phyloP scores from a whole-genome alignment of 2,797 vertebrate genomes.

The Aeoliscus strigatus region DNA sequence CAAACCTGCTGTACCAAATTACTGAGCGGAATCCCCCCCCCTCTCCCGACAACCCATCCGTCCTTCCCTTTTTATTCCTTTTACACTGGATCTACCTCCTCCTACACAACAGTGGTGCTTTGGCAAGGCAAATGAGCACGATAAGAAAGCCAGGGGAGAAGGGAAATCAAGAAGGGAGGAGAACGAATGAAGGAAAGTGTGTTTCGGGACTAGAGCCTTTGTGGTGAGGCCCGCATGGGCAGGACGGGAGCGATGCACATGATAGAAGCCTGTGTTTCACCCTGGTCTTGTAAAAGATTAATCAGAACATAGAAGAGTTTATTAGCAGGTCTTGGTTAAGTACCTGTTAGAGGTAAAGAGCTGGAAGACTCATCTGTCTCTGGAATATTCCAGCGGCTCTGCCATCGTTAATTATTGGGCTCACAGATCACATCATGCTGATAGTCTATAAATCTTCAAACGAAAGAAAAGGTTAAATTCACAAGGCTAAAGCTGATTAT shows the following conservation, averaged over 20 bases:
- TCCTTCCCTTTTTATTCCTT: conserved; percentile 26
- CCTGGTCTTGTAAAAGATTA: conserved; percentile 57
- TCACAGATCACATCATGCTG: conserved; percentile 35
- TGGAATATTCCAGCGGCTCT: conserved; percentile 39
- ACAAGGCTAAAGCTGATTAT: not conserved
- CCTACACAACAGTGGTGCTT: conserved; percentile 22
- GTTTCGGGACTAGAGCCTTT: conserved; percentile 29
- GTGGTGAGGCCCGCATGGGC: conserved; percentile 26
- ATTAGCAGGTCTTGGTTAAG: conserved; percentile 49
- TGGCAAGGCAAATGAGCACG: conserved; percentile 5
- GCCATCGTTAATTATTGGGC: conserved; percentile 31
- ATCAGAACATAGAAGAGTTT: conserved; percentile 47
- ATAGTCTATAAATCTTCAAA: no score
- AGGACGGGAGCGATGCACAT: conserved; percentile 29
- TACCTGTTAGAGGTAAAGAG: conserved; percentile 58
- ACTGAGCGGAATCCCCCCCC: conserved; percentile 29
- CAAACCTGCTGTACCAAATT: conserved; percentile 58
- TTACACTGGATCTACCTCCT: conserved; percentile 15
- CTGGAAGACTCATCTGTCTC: conserved; percentile 47
- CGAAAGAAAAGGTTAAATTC: no score
- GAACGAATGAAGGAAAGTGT: conserved; percentile 7
- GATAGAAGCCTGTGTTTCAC: conserved; percentile 29
- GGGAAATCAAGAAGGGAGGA: conserved; percentile 4
- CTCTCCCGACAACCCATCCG: no score
- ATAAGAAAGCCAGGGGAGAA: conserved; percentile 1